phyloP scores from a whole-genome alignment of 2,888 invertebrate genomes.

The Temnothorax rugatulus region DNA sequence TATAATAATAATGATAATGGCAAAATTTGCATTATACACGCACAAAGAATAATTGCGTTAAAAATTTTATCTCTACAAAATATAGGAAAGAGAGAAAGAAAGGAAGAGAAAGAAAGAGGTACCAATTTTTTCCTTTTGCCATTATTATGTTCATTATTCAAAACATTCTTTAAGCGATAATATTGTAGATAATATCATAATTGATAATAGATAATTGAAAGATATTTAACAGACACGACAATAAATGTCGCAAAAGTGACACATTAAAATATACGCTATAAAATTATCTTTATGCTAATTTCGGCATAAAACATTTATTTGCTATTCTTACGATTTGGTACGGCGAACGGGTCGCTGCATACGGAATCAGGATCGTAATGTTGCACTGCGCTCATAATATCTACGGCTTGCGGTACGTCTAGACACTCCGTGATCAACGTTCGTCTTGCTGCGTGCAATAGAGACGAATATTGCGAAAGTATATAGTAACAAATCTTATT shows the following conservation, averaged over 20 bases:
- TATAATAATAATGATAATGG: neutral
- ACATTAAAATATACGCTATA: neutral
- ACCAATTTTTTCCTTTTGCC: neutral
- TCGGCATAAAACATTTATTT: neutral
- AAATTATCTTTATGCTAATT: neutral
- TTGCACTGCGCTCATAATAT: slow-evolving; percentile 84
- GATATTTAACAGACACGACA: neutral
- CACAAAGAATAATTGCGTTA: neutral
- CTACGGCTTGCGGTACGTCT: slow-evolving; percentile 88
- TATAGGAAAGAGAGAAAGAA: neutral
- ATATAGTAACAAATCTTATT: neutral
- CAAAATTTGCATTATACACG: neutral
- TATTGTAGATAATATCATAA: neutral
- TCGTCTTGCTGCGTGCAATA: slow-evolving; percentile 77
- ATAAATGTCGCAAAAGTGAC: neutral
- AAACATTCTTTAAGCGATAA: neutral
- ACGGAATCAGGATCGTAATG: slow-evolving; percentile 65
- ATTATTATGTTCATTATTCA: neutral
- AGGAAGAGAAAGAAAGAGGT: neutral
- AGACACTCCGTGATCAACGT: slow-evolving; percentile 93
- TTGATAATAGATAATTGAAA: neutral
- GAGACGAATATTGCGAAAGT: neutral
- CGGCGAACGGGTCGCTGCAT: slow-evolving; percentile 77
- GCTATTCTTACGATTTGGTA: slow-evolving; percentile 81
- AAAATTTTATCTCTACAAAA: slow-evolving; percentile 13